A percentile compares a stretch with the other conserved stretches of the same genome.
Evolutionary conservation across 1,140 invertebrate species (phyloP).

Genomic region (Zaprionus vittiger): DNA sequence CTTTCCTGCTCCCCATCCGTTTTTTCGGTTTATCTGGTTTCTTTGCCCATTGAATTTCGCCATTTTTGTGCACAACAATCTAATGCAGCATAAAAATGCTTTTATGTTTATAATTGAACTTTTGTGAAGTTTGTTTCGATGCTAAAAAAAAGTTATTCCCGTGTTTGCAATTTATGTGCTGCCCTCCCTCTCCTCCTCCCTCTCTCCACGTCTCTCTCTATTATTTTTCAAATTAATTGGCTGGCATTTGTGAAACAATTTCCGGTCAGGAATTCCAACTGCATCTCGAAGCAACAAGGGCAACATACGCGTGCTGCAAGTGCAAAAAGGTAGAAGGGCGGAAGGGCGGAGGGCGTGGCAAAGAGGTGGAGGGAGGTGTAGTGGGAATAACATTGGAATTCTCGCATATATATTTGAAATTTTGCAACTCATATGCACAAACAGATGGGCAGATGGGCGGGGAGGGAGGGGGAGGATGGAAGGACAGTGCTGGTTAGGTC

Average conservation of each 20-base stretch:
- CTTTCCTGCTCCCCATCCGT: neutral
- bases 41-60: slow-evolving; percentile 2
- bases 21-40: neutral
- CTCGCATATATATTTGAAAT: slow-evolving; percentile 63
- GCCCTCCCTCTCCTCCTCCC: slow-evolving; percentile 3
- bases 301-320: slow-evolving; percentile 1
- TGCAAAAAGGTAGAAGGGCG: neutral
- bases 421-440: slow-evolving; percentile 61
- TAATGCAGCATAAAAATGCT: slow-evolving; percentile 10
- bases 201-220: slow-evolving; percentile 20
- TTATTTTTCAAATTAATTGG: slow-evolving; percentile 79
- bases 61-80: neutral
- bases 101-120: slow-evolving; percentile 17
- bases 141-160: slow-evolving; percentile 24
- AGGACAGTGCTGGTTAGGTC: neutral
- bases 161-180: slow-evolving; percentile 41
- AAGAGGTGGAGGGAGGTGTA: neutral
- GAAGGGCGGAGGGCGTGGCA: neutral
- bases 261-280: slow-evolving; percentile 76
- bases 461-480: neutral
- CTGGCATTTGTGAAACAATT: slow-evolving; percentile 77
- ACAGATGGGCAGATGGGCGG: slow-evolving; percentile 49
- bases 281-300: slow-evolving; percentile 43
- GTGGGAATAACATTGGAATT: slow-evolving; percentile 41
- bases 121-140: slow-evolving; percentile 10